phyloP scores from a whole-genome alignment of 2,113 vertebrate genomes.

The Casuarius casuarius region DNA sequence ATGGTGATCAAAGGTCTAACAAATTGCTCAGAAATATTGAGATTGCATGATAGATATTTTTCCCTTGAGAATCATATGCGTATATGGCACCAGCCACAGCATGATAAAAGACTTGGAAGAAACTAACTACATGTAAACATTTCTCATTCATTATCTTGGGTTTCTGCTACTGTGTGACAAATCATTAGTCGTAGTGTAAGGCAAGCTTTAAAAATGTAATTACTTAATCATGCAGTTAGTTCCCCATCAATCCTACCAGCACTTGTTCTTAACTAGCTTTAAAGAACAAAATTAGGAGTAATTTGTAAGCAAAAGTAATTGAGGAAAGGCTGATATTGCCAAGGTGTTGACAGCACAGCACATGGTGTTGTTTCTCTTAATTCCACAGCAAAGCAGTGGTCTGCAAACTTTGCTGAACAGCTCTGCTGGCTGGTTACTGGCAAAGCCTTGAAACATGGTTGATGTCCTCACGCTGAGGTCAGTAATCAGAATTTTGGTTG shows the following conservation, averaged over 20 bases:
- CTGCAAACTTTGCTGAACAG: constrained; percentile 37
- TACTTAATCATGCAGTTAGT: constrained; percentile 85
- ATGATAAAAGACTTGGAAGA: constrained; percentile 71
- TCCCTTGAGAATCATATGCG: neutral
- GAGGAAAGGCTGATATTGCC: constrained; percentile 79
- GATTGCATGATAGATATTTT: constrained; percentile 45
- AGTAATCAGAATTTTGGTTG: neutral
- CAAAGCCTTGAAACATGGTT: neutral
- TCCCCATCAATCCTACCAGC: constrained; percentile 81
- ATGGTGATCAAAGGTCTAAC: neutral
- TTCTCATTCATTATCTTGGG: constrained; percentile 79
- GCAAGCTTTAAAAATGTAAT: constrained; percentile 84
- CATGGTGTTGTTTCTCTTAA: constrained; percentile 68
- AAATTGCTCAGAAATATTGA: constrained; percentile 11
- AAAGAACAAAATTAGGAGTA: constrained; percentile 85
- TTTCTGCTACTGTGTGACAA: constrained; percentile 78
- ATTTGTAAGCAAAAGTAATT: constrained; percentile 87
- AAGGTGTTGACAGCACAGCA: constrained; percentile 80
- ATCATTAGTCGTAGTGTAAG: constrained; percentile 79
- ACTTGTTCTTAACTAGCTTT: constrained; percentile 85
- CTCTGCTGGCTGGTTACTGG: neutral
- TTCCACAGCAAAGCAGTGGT: constrained; percentile 19
- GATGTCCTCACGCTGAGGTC: neutral
- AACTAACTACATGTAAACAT: constrained; percentile 76
- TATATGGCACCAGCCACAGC: constrained; percentile 18